Conservation (phyloP, 1,140 invertebrate genomes). For the Idris sp. region DNA sequence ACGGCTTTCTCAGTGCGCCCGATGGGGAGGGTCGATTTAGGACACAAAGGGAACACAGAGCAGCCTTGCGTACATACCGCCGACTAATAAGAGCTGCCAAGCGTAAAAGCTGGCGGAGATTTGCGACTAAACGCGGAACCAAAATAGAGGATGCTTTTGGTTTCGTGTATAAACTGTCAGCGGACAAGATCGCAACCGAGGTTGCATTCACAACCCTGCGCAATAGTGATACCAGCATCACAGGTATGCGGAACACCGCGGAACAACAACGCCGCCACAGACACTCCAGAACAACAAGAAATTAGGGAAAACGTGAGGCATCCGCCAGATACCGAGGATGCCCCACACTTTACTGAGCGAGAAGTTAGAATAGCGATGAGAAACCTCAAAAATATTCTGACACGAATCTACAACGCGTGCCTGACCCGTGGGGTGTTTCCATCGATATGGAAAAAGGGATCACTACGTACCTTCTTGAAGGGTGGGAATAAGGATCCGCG, state of each 20-base stretch:
- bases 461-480: constrained; percentile 63
- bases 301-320: constrained; percentile 3
- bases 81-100: too few relatives aligned
- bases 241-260: too few relatives aligned
- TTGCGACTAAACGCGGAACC: too few relatives aligned
- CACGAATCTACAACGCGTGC: constrained; percentile 29
- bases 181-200: too few relatives aligned
- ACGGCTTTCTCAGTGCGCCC: too few relatives aligned
- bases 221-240: too few relatives aligned
- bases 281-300: neutral
- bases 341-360: neutral
- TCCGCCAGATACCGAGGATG: neutral
- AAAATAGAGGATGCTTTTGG: too few relatives aligned
- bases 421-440: constrained; percentile 56
- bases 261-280: neutral
- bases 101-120: too few relatives aligned
- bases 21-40: too few relatives aligned
- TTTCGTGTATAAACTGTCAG: too few relatives aligned
- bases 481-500: constrained; percentile 31
- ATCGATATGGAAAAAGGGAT: constrained; percentile 62
- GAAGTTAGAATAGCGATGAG: constrained; percentile 5
- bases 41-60: too few relatives aligned
- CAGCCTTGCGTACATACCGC: too few relatives aligned
- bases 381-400: neutral
- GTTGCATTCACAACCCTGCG: constrained; percentile 2